Evolutionary conservation across 1,140 invertebrate genomes (phyloP), one percentile per base, ranked within the genome.

Genomic region (Nasonia longicornis): DNA sequence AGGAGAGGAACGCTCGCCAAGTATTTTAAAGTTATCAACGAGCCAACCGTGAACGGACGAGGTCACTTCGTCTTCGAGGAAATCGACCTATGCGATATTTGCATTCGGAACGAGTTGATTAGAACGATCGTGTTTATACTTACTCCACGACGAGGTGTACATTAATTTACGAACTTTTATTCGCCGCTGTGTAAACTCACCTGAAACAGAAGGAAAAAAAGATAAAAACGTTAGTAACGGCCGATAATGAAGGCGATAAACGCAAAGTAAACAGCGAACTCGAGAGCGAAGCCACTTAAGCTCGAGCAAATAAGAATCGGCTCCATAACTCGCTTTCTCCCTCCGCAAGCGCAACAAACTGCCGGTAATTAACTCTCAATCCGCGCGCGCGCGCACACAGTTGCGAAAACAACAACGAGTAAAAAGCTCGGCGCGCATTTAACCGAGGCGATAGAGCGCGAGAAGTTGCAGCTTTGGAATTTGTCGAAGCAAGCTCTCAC

Each of bases 151-250:
- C 20, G 52, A 52, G 16, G 16, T 58, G 14, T 67, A 31, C 66
- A 29, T n/a, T 67, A 67, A 6, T 58, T 58, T n/a, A 58, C 52
- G n/a, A 20, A 3, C 6, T 58, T 26, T 20, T n/a, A 58, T 20
- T n/a, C 71, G 71, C 14, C 20, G 73, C 12, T 38, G 10, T 29
- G 52, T 66, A 16, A 67, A 79, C 84, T 86, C 83, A 86, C 85
- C 85, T 86, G 78, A 77, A 86, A 84, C 84, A 86, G 75, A 84
- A 26, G 26, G 26, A 81, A 83, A n/a, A n/a, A 66, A 29, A 14
- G 45, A 20, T 4, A 8, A 52, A n/a, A 20, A 29, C 26, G 31
- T 67, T 67, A 67, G 29, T 29, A 66, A 52, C 64, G 3, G 12
- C 26, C 22, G 7, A 31, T 22, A 29, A 16, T 58, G 6, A 20